phyloP scores from a whole-genome alignment of 2,113 vertebrate species.

The Elanus axillaris region DNA sequence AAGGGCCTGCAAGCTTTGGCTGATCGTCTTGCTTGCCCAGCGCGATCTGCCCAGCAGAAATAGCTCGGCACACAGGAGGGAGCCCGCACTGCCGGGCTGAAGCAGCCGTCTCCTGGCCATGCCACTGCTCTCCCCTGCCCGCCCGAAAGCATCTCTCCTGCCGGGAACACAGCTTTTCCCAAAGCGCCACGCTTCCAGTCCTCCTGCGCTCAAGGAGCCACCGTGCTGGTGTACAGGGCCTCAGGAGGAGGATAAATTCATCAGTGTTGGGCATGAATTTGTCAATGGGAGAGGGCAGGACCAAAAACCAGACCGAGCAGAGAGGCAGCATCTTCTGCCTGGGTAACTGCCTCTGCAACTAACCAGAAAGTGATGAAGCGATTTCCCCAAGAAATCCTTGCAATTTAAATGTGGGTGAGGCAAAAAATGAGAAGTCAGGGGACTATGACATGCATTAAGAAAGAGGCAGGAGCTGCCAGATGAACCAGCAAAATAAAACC shows the following conservation, averaged over 20 bases:
- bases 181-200: background rate
- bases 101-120: background rate
- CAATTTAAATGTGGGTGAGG: background rate
- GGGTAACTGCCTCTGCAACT: background rate
- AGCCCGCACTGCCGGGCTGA: background rate
- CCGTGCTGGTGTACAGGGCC: background rate
- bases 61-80: accelerated
- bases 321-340: background rate
- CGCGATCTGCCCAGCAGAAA: background rate
- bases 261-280: background rate
- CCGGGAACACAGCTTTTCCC: accelerated
- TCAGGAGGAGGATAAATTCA: accelerated
- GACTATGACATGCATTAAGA: background rate
- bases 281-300: background rate
- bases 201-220: background rate
- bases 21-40: background rate
- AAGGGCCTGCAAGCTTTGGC: background rate
- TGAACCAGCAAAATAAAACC: background rate
- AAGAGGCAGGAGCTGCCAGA: background rate
- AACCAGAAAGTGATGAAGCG: background rate
- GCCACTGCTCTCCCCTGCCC: background rate
- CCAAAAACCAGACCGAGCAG: accelerated
- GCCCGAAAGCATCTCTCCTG: background rate
- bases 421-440: background rate
- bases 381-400: background rate